Percentiles rank a stretch among this genome's conserved stretches.
Conservation (phyloP, 1,140 invertebrate genomes). For the Diorhabda sublineata region DNA sequence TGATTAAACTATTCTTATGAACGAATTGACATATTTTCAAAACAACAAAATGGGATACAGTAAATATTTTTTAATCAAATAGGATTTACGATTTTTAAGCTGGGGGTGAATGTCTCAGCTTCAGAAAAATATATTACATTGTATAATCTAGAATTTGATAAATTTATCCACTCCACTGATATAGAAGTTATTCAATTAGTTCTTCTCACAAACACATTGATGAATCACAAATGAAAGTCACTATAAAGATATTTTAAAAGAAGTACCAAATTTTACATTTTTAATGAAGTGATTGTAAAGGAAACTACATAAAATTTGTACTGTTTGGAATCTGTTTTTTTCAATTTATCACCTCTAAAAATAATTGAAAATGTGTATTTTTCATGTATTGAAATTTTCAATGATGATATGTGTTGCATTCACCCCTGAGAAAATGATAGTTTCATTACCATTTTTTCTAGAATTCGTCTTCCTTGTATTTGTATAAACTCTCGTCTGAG, state of each 20-base stretch:
- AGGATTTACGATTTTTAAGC: neutral
- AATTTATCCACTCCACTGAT: no score
- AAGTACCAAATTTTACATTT: no score
- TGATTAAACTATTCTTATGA: conserved; percentile 8
- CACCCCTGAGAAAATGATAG: neutral
- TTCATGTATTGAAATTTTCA: conserved; percentile 4
- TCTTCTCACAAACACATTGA: no score
- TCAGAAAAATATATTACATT: neutral
- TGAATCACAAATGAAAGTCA: no score
- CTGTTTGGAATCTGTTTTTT: no score
- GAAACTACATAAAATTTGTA: no score
- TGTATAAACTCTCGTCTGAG: conserved; percentile 18
- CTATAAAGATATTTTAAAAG: no score
- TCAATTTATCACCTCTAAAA: no score
- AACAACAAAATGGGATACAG: conserved; percentile 16
- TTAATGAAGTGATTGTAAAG: no score
- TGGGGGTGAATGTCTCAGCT: neutral
- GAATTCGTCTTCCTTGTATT: conserved; percentile 17
- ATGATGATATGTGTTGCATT: neutral
- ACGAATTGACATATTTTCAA: conserved; percentile 6
- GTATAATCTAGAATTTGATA: no score
- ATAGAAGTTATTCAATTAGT: no score
- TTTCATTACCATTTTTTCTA: conserved; percentile 17
- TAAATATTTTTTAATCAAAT: neutral
- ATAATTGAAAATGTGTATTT: neutral